Percentiles rank a stretch among this genome's conserved stretches.
phyloP scores from a whole-genome alignment of 2,113 vertebrate species.

The Brachypteracias leptosomus region DNA sequence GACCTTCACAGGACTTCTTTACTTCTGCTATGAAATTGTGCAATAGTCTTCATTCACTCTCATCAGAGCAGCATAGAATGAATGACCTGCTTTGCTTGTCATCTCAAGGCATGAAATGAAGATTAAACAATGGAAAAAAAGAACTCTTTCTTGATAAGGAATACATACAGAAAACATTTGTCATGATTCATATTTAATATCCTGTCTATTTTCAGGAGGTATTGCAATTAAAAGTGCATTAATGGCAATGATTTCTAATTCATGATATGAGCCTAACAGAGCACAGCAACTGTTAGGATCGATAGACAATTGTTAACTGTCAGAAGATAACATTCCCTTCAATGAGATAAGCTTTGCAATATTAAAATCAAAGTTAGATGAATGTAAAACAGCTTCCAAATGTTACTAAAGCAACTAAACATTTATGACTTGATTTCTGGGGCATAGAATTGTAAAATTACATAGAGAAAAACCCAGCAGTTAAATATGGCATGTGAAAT shows the following conservation, averaged over 20 bases:
- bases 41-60: background rate
- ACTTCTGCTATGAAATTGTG: background rate
- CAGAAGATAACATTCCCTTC: background rate
- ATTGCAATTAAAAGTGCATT: conserved; percentile 27
- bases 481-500: background rate
- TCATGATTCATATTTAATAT: conserved; percentile 26
- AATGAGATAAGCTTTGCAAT: background rate
- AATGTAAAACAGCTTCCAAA: background rate
- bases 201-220: background rate
- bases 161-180: conserved; percentile 14
- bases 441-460: background rate
- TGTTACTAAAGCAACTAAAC: background rate
- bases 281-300: background rate
- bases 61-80: background rate
- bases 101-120: background rate
- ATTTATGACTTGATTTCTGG: background rate
- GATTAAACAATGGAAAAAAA: background rate
- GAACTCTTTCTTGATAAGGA: background rate
- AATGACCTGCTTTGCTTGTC: background rate
- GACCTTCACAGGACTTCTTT: background rate
- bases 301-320: background rate
- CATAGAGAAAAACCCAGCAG: background rate
- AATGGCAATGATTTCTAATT: conserved; percentile 31
- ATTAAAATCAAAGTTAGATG: background rate
- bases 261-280: background rate